Conservation (phyloP, 2,797 vertebrate genomes). For the Borostomias antarcticus region DNA sequence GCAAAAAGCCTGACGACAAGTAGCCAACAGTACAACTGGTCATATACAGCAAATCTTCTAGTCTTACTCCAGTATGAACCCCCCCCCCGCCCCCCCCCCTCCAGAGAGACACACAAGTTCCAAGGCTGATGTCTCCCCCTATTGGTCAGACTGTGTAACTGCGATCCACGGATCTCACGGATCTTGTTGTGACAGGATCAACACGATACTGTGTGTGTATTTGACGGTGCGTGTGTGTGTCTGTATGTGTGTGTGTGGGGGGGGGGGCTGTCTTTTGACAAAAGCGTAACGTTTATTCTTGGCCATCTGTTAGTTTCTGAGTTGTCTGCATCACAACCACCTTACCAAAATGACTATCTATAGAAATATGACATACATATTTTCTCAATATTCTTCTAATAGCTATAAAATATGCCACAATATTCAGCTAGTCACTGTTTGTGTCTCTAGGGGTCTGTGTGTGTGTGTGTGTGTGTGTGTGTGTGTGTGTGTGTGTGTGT, state of each 20-base stretch:
- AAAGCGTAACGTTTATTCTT: too few species aligned
- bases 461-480: conserved; percentile 20
- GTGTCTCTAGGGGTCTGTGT: conserved; percentile 4
- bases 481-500: conserved; percentile 8
- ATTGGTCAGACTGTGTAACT: conserved; percentile 49
- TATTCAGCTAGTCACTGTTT: background rate
- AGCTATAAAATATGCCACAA: background rate
- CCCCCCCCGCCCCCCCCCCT: too few species aligned
- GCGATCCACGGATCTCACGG: background rate
- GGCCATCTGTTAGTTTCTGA: too few species aligned
- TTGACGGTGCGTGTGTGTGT: too few species aligned
- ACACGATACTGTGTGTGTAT: too few species aligned
- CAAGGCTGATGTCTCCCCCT: conserved; percentile 77
- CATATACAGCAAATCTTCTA: background rate
- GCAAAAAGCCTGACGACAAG: background rate
- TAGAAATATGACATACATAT: too few species aligned
- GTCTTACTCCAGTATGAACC: too few species aligned
- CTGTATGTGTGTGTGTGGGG: too few species aligned
- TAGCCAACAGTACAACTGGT: background rate
- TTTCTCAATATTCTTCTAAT: background rate
- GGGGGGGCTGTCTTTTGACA: too few species aligned
- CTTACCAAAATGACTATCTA: too few species aligned
- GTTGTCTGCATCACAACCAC: too few species aligned
- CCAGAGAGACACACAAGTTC: conserved; percentile 34
- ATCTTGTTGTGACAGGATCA: background rate